Evolutionary conservation across 1,140 invertebrate genomes (phyloP), one percentile per base, ranked within the genome.

Genomic region (Pemphigus obesinymphae): DNA sequence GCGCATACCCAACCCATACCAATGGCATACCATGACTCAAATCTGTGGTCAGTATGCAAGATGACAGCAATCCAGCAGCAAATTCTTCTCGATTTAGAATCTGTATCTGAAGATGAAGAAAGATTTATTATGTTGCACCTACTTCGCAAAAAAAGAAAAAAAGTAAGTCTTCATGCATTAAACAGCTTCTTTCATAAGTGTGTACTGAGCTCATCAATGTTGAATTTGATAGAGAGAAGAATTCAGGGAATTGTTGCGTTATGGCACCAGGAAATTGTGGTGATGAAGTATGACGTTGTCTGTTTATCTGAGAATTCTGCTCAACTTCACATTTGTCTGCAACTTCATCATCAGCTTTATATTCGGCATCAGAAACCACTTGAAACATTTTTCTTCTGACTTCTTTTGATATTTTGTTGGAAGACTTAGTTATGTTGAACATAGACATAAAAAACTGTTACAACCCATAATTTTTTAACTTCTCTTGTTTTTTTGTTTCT

Each of bases 401-500:
- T 70, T n/a, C 40, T 70, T 15, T 70, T 70, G 66, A 13, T 70
- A 40, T 70, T 37, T 37, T 70, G 40, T 37, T 37, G 66, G 66
- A 37, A 70, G 31, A 40, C 40, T 15, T 70, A 37, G 40, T 43
- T 5, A 43, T 40, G 40, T 70, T 70, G 66, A 11, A 70, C 31
- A 70, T 70, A 70, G 66, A 70, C 66, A 70, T 70, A 70, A 70
- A 70, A 43, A 70, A 70, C 17, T 70, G 66, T 37, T 40, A 70
- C 31, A 70, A 43, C 5, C 5, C 66, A 70, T 70, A 31, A 70
- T 70, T 70, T 70, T 40, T 70, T 43, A 40, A 43, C 8, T 70
- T n/a, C 8, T 70, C 40, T 43, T 70, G 66, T 13, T 70, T 70
- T 55, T 55, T 5, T 55, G 53, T 55, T 55, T 55, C 53, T 55